Percentiles rank a stretch among this genome's conserved stretches.
phyloP scores from a whole-genome alignment of 2,113 vertebrate genomes.

The Echinops telfairi region DNA sequence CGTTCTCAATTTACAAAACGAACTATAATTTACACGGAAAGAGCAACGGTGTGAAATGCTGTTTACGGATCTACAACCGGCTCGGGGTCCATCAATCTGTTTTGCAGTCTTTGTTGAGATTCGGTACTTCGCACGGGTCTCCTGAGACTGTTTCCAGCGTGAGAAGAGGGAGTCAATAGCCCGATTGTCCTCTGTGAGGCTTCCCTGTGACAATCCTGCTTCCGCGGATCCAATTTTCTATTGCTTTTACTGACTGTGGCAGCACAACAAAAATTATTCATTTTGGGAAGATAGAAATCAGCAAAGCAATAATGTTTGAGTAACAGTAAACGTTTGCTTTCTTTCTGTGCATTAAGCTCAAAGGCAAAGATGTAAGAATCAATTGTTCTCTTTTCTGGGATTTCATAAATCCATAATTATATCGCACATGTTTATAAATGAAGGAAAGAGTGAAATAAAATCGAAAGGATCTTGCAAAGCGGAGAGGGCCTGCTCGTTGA shows the following conservation, averaged over 20 bases:
- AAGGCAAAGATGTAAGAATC: slow-evolving; percentile 64
- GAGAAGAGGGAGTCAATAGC: slow-evolving; percentile 89
- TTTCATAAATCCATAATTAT: slow-evolving; percentile 73
- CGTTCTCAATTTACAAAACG: slow-evolving; percentile 84
- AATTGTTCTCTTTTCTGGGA: slow-evolving; percentile 60
- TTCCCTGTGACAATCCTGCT: slow-evolving; percentile 79
- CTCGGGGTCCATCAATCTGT: slow-evolving; percentile 89
- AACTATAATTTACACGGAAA: slow-evolving; percentile 82
- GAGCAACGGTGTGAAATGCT: slow-evolving; percentile 80
- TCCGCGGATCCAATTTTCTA: slow-evolving; percentile 81
- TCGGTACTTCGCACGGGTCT: slow-evolving; percentile 87
- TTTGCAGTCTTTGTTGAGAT: slow-evolving; percentile 86
- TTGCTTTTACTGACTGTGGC: slow-evolving; percentile 83
- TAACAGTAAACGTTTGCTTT: slow-evolving; percentile 57
- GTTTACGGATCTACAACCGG: slow-evolving; percentile 85
- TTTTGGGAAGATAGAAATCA: slow-evolving; percentile 71
- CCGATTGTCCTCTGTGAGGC: slow-evolving; percentile 84
- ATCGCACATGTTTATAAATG: slow-evolving; percentile 41
- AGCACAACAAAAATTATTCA: slow-evolving; percentile 77
- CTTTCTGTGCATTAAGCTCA: slow-evolving; percentile 59
- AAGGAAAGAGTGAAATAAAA: slow-evolving; percentile 9
- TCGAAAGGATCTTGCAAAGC: neutral
- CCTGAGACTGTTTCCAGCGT: slow-evolving; percentile 85
- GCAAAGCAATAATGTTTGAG: slow-evolving; percentile 69
- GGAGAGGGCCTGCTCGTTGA: neutral